A percentile compares a stretch with the other conserved stretches of the same genome.
These are phyloP conservation scores for Hipparchia sbordonii DNA, from an alignment of 2,888 invertebrate genomes.

Conservation along the genomic window DNA sequence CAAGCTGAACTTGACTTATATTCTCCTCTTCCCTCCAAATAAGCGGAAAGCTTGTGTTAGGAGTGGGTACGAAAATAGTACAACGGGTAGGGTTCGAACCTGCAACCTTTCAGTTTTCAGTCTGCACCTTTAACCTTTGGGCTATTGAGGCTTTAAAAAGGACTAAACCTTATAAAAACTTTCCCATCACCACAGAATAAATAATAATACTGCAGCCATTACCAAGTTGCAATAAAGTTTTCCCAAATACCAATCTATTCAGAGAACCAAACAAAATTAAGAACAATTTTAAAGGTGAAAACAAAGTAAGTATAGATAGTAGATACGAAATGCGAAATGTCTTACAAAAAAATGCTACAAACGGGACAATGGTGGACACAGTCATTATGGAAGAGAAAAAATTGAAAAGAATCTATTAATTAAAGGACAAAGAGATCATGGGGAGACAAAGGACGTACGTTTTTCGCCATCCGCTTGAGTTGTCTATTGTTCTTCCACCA, in stretches of 20 bases:
- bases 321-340: conserved; percentile 13
- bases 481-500: conserved; percentile 95
- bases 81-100: too few species aligned
- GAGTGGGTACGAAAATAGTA: too few species aligned
- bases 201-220: too few species aligned
- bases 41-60: too few species aligned
- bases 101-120: too few species aligned
- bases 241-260: conserved; percentile 16
- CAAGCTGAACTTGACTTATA: too few species aligned
- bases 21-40: too few species aligned
- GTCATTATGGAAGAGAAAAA: conserved; percentile 32
- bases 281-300: neutral
- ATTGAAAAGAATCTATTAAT: conserved; percentile 67
- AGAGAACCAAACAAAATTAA: conserved; percentile 23
- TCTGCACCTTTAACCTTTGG: too few species aligned
- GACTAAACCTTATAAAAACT: neutral
- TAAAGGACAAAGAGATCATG: conserved; percentile 57
- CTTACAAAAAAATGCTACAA: conserved; percentile 29
- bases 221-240: conserved; percentile 1
- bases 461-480: conserved; percentile 90
- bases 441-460: conserved; percentile 82
- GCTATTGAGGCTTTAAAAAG: neutral
- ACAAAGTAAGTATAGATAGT: conserved; percentile 20
- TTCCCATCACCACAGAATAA: too few species aligned
- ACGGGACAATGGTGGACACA: conserved; percentile 27